A percentile compares a stretch with the other conserved stretches of the same genome.
phyloP scores from a whole-genome alignment of 2,888 invertebrate genomes.

The Lissonota sp. region DNA sequence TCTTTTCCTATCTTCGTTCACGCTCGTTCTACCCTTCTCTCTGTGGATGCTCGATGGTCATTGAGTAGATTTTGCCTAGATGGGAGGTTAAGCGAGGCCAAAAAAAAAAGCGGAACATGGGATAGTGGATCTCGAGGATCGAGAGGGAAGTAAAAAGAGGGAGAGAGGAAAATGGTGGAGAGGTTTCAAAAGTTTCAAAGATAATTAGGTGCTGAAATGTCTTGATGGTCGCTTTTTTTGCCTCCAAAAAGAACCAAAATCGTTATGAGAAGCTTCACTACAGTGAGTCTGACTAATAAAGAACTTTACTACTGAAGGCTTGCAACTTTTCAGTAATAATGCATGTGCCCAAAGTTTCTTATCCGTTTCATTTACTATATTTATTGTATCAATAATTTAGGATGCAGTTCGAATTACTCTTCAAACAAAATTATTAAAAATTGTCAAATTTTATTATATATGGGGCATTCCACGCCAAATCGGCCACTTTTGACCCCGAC shows the following conservation, averaged over 20 bases:
- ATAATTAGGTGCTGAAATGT: constrained; percentile 34
- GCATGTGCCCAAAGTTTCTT: too few relatives aligned
- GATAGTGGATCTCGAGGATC: background rate
- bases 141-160: background rate
- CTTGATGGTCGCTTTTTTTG: background rate
- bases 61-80: constrained; percentile 33
- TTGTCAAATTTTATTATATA: too few relatives aligned
- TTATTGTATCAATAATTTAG: too few relatives aligned
- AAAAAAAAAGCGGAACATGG: background rate
- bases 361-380: too few relatives aligned
- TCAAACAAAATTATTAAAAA: too few relatives aligned
- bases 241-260: background rate
- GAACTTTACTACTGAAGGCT: constrained; percentile 15
- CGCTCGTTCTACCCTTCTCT: background rate
- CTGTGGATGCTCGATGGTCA: constrained; percentile 5
- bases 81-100: background rate
- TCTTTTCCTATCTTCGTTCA: too few relatives aligned
- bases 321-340: background rate
- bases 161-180: constrained; percentile 7
- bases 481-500: too few relatives aligned
- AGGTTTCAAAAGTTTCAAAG: constrained; percentile 18
- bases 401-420: too few relatives aligned
- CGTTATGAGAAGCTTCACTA: background rate
- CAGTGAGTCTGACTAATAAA: constrained; percentile 3
- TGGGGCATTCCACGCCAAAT: too few relatives aligned